Evolutionary conservation across 2,797 vertebrate species (phyloP).

Genomic region (Clarias fuscus): DNA sequence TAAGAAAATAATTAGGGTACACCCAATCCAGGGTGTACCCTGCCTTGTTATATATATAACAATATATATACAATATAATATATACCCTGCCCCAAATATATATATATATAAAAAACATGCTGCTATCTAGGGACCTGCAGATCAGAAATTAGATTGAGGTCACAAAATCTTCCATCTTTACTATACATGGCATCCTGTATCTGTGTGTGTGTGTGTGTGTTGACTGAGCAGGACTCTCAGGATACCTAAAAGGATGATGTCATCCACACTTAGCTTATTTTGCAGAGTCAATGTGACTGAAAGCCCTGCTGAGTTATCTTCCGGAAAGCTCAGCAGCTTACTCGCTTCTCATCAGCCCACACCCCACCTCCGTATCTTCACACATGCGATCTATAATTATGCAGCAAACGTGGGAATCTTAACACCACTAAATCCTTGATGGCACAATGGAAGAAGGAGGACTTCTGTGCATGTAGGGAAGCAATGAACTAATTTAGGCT

Average conservation of each 20-base stretch:
- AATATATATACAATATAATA: too few relatives aligned
- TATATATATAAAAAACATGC: neutral
- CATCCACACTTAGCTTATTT: constrained; percentile 63
- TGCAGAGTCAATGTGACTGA: constrained; percentile 50
- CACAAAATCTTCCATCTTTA: neutral
- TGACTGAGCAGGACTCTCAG: constrained; percentile 78
- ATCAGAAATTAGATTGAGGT: neutral
- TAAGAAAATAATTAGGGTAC: too few relatives aligned
- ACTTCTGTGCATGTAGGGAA: constrained; percentile 58
- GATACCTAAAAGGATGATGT: constrained; percentile 74
- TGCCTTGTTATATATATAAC: too few relatives aligned
- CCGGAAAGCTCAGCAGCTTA: constrained; percentile 41
- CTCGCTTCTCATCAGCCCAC: constrained; percentile 36
- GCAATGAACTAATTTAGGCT: constrained; percentile 71
- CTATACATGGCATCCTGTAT: constrained; percentile 47
- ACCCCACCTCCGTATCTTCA: neutral
- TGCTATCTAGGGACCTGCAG: neutral
- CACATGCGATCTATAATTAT: constrained; percentile 47
- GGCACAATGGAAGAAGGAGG: constrained; percentile 12
- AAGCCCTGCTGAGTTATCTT: constrained; percentile 47
- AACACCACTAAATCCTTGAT: constrained; percentile 34
- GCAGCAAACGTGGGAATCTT: constrained; percentile 37
- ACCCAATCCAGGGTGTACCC: too few relatives aligned
- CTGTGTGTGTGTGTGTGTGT: constrained; percentile 14
- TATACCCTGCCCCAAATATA: too few relatives aligned